Evolutionary conservation across 2,888 invertebrate species (phyloP), one percentile per base, ranked within the genome.

Genomic region (Palloptera scutellata): DNA sequence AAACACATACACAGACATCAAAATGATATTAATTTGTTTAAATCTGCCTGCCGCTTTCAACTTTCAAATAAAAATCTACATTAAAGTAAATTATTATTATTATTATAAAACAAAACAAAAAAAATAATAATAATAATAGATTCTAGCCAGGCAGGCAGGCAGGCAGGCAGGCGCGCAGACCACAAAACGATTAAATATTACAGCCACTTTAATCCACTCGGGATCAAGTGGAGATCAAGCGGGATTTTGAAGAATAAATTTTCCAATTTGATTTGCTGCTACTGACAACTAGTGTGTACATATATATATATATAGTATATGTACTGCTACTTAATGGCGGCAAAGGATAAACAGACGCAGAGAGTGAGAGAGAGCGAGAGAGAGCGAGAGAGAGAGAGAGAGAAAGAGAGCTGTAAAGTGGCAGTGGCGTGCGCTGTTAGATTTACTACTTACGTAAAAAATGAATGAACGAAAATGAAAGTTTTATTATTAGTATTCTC

Each of bases 191-290:
- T 66, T 66, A 76, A 79, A 78, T 74, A 76, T 78, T 79, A 78
- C 77, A 80, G 76, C 77, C 77, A 63, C 72, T 74, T 76, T 81
- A 81, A 81, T 81, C 81, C 78, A 76, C 75, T 74, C 57, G 72
- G 77, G 81, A 81, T 81, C 81, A 81, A 78, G 73, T 75, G 75
- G 74, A 78, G 80, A 81, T 81, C 78, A 80, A 79, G 75, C 75
- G 76, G 78, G 75, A 75, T 78, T 78, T 78, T 75, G 76, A 72
- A 67, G 77, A 69, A 75, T 78, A 79, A 70, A 77, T 76, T 77
- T 77, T 74, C 30, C 75, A 78, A 78, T 78, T 78, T 75, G 69
- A 75, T 71, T 69, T 64, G 68, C 30, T 64, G 68, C 30, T 30
- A 30, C 30, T 30, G 6, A 30, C 30, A 30, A 30, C 30, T 30